Base-by-base conservation (phyloP, 2,888 invertebrate species). In the Zaprionus bogoriensis region DNA sequence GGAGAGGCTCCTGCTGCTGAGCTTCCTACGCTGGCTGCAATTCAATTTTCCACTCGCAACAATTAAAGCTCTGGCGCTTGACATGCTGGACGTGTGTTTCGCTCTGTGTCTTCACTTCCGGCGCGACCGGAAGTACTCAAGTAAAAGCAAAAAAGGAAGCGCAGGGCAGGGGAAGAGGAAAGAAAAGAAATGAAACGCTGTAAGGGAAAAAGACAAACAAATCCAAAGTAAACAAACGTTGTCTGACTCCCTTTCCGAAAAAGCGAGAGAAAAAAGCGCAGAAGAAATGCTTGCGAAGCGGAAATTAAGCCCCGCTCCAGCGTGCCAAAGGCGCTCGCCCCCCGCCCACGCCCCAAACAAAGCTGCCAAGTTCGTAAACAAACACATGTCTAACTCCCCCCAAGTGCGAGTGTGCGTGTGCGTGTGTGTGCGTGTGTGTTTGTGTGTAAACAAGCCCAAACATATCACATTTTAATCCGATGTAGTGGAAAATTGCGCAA, bases 401-500 rank as follows among this genome's bases (percentile, higher is more conserved):
- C 42, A 41, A 42, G 12, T 20, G 23, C 9, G 14, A 25, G 28
- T 17, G 22, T 4, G 2, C 20, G 10, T 36, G 22, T 28, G 28
- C 17, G 36, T 27, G n/a, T 42, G 25, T 42, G 30, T 36, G 12
- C 14, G 14, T 20, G 47, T 46, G 10, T 19, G 44, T 44, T 30
- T 62, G 77, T 73, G 68, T 78, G 79, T 77, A 83, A 81, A 80
- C 81, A 84, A 84, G 81, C 76, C 74, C 74, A 84, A 87, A 86
- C 87, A 86, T 84, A 87, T 86, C 86, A 80, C 86, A 80, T 76
- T 84, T 84, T 78, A 86, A 87, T 80, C 82, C 84, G 72, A 80
- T 82, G 84, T 84, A 82, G 79, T 80, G 82, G 87, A 79, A 84
- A 84, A 84, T 84, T 74, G 79, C 72, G 64, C 72, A 74, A 71